Evolutionary conservation across 2,888 invertebrate species (phyloP).

Genomic region (Sinelater perroti): DNA sequence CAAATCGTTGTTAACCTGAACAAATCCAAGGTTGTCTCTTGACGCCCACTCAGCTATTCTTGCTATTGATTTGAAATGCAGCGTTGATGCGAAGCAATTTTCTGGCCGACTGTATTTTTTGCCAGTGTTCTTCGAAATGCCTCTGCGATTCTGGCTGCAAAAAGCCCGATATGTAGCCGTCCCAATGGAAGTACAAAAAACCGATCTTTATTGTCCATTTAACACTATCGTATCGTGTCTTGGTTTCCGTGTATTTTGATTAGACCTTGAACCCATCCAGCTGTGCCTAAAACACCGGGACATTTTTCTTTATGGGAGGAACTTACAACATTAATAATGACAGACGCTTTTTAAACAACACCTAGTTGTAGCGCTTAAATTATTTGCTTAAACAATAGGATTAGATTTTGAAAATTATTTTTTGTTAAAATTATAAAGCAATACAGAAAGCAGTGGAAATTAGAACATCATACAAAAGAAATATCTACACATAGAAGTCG

Average conservation of each 20-base stretch:
- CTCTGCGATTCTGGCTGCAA: no score
- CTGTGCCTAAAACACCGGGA: not conserved
- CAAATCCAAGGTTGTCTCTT: constrained; percentile 43
- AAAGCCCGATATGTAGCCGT: no score
- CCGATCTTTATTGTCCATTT: not conserved
- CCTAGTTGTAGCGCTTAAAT: no score
- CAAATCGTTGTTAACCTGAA: constrained; percentile 42
- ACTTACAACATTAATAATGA: no score
- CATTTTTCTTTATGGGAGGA: not conserved
- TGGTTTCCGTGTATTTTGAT: not conserved
- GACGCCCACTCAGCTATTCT: constrained; percentile 37
- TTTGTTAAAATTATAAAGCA: no score
- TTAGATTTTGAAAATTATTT: no score
- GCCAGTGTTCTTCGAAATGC: no score
- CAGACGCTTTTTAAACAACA: not conserved
- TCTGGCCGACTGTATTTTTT: not conserved
- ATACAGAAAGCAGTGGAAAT: no score
- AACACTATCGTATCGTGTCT: not conserved
- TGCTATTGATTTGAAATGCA: constrained; percentile 21
- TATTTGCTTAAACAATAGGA: no score
- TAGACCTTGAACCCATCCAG: not conserved
- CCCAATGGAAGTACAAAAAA: no score
- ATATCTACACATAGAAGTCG: no score
- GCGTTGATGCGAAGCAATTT: not conserved
- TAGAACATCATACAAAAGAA: no score